phyloP scores from a whole-genome alignment of 2,888 invertebrate species.

The Therioaphis trifolii region DNA sequence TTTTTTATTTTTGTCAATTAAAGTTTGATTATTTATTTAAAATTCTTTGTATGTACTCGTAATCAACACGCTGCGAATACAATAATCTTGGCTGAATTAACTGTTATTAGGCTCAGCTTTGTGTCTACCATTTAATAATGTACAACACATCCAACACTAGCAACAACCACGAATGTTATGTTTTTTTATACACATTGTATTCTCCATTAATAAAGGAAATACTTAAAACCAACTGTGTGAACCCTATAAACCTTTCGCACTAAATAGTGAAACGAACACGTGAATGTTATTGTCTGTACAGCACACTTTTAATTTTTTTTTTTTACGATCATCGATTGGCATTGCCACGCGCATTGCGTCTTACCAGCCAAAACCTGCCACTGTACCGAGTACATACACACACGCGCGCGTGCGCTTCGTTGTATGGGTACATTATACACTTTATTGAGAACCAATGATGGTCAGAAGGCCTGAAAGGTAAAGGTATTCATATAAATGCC shows the following conservation, averaged over 20 bases:
- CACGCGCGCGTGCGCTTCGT: neutral
- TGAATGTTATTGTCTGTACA: slow-evolving; percentile 28
- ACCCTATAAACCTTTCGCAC: neutral
- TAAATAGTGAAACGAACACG: neutral
- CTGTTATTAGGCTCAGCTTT: too few relatives aligned
- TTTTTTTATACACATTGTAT: neutral
- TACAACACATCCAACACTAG: neutral
- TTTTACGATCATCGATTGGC: slow-evolving; percentile 39
- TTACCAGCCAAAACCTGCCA: neutral
- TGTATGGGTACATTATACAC: neutral
- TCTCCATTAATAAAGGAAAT: neutral
- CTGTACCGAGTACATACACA: neutral
- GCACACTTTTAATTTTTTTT: slow-evolving; percentile 15
- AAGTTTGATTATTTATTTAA: too few relatives aligned
- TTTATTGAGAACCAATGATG: slow-evolving; percentile 51
- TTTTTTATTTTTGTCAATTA: too few relatives aligned
- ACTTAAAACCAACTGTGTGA: neutral
- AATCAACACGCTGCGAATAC: too few relatives aligned
- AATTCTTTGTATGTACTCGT: too few relatives aligned
- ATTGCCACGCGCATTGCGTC: neutral
- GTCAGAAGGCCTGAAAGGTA: slow-evolving; percentile 13
- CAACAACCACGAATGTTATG: neutral
- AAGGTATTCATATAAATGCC: slow-evolving; percentile 59
- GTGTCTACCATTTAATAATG: neutral
- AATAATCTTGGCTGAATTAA: too few relatives aligned